These are phyloP conservation scores for Aplochiton taeniatus DNA, from an alignment of 2,797 vertebrate genomes.

Conservation along the genomic window DNA sequence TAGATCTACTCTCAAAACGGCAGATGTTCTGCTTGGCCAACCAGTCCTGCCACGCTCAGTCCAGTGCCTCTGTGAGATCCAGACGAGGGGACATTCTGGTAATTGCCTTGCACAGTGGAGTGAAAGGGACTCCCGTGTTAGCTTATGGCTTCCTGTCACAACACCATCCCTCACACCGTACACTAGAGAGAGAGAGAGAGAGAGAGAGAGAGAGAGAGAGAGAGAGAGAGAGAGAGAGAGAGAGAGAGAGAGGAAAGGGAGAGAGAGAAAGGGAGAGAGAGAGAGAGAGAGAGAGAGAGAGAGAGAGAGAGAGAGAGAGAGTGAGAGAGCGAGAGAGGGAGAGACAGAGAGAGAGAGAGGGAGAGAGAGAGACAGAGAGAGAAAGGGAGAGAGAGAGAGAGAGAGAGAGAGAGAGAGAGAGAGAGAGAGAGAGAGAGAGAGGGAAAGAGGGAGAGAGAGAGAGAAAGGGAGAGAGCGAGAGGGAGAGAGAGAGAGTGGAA, in stretches of 20 bases:
- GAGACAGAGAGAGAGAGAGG: background rate
- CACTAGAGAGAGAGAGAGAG: slow-evolving; percentile 24
- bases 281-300: background rate
- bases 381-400: slow-evolving; percentile 3
- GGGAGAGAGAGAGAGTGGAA: no score
- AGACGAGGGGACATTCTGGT: slow-evolving; percentile 38
- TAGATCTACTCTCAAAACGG: no score
- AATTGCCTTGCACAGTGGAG: slow-evolving; percentile 50
- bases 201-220: background rate
- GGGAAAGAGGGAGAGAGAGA: background rate
- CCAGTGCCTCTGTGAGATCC: no score
- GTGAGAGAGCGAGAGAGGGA: background rate
- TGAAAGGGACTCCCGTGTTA: slow-evolving; percentile 37
- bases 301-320: background rate
- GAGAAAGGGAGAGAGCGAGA: background rate
- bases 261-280: slow-evolving; percentile 17
- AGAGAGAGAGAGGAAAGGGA: slow-evolving; percentile 12
- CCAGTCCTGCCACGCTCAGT: no score
- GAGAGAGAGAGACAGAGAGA: background rate
- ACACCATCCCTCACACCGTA: slow-evolving; percentile 64
- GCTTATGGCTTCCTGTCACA: slow-evolving; percentile 64
- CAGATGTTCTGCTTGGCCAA: no score
- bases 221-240: background rate
- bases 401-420: background rate
- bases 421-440: background rate